phyloP scores from a whole-genome alignment of 2,113 vertebrate genomes.

The Sylvietta virens region DNA sequence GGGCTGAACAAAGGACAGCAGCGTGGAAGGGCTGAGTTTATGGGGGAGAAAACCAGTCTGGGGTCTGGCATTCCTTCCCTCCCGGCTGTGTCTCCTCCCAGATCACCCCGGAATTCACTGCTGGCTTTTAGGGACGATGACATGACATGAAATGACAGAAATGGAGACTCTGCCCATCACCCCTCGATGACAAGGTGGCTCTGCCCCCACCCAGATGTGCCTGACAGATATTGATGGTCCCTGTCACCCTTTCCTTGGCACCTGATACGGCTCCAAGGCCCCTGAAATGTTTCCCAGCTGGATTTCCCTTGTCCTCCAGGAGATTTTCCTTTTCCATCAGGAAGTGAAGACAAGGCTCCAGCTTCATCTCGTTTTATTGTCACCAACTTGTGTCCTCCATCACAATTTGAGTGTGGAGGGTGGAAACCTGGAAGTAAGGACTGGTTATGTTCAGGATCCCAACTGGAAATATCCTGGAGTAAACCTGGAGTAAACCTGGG shows the following conservation, averaged over 20 bases:
- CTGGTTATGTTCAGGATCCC: background rate
- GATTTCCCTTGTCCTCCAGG: background rate
- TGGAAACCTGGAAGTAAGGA: background rate
- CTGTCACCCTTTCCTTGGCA: background rate
- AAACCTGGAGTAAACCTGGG: too few relatives aligned
- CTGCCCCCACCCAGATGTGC: background rate
- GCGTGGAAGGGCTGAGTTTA: background rate
- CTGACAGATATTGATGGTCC: background rate
- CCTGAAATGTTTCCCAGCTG: background rate
- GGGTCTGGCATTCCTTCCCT: background rate
- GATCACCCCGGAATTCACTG: background rate
- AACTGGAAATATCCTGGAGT: too few relatives aligned
- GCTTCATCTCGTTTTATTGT: background rate
- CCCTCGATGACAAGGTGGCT: background rate
- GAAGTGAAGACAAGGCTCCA: background rate
- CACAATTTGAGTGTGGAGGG: background rate
- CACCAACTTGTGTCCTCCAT: background rate
- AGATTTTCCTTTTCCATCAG: background rate
- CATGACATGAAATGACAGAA: background rate
- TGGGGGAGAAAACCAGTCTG: background rate
- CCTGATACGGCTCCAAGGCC: background rate
- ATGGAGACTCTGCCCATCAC: background rate
- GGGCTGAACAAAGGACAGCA: background rate
- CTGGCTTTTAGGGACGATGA: background rate
- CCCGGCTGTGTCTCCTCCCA: background rate